A percentile compares a stretch with the other conserved stretches of the same genome.
Evolutionary conservation across 2,113 vertebrate species (phyloP).

Genomic region (Stigmatopora argus): DNA sequence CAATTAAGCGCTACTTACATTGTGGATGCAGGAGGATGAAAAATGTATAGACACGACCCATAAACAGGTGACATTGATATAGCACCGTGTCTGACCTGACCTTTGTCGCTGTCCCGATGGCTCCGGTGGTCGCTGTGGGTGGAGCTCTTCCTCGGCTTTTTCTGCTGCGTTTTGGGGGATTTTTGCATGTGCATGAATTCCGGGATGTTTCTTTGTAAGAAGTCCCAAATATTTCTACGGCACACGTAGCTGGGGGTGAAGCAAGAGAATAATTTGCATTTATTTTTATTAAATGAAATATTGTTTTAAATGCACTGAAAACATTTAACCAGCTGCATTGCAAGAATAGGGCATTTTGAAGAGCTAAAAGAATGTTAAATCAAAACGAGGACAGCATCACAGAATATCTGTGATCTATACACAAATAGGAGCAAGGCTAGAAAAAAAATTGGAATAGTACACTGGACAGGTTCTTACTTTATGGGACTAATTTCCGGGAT

Average conservation of each 20-base stretch:
- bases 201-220: constrained; percentile 76
- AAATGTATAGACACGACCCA: constrained; percentile 13
- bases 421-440: not conserved
- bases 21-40: constrained; percentile 42
- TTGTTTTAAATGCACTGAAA: not conserved
- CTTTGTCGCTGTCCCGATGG: constrained; percentile 55
- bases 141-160: constrained; percentile 48
- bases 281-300: not conserved
- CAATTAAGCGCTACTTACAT: constrained; percentile 23
- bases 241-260: constrained; percentile 62
- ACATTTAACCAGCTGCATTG: no score
- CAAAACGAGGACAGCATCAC: not conserved
- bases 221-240: constrained; percentile 74
- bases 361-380: no score
- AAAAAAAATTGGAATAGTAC: not conserved
- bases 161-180: constrained; percentile 48
- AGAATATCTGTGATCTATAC: not conserved
- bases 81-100: constrained; percentile 41
- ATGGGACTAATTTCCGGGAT: constrained; percentile 81
- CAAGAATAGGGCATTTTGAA: no score
- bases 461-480: constrained; percentile 66
- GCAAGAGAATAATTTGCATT: not conserved
- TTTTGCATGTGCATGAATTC: constrained; percentile 65
- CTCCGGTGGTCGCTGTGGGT: constrained; percentile 44
- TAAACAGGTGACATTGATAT: constrained; percentile 2